Base-by-base conservation (phyloP, 1,140 invertebrate species). In the Pseudoatta argentina region DNA sequence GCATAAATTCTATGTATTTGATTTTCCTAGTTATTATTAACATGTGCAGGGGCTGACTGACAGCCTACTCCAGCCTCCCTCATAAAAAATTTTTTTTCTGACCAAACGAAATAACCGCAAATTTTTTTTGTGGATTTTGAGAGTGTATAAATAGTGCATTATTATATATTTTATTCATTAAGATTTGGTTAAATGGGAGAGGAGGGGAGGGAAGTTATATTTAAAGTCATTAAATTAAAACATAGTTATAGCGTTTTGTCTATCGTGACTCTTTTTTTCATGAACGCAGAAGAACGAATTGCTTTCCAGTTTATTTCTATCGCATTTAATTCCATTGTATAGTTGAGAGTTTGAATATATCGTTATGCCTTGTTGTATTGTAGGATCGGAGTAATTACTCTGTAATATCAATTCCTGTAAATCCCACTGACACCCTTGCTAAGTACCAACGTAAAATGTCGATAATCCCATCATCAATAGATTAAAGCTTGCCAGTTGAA, bases 391-490 rank as follows among this genome's bases (percentile, higher is more conserved):
- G 27, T 83, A 83, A 83, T 83, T 83, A 83, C 71, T 75, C 57
- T 16, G 57, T 61, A 75, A 83, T 83, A 83, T 83, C 39, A 24
- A 83, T 83, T 30, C 39, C 55, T 83, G 55, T 75, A 83, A 75
- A 83, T 73, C 55, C 69, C 24, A 14, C 79, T 30, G 69, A 75
- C 69, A 83, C n/a, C 24, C 8, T 14, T 34, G 69, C 55, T 75
- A 83, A 83, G 55, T 75, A 83, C 55, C 69, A 48, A 83, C 39
- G 79, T 83, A 83, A 83, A 83, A 83, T 48, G 55, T 75, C 79
- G 79, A 83, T 81, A 83, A 83, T 83, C 79, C 44, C n/a, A 83
- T 75, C 55, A 83, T 83, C 79, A 71, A 83, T 83, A 73, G 55
- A 83, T 83, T 83, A 83, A 83, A 83, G 69, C 69, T 83, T 27